These are phyloP conservation scores for Rhynchopsitta pachyrhyncha DNA, from an alignment of 2,113 vertebrate genomes.

Conservation along the genomic window DNA sequence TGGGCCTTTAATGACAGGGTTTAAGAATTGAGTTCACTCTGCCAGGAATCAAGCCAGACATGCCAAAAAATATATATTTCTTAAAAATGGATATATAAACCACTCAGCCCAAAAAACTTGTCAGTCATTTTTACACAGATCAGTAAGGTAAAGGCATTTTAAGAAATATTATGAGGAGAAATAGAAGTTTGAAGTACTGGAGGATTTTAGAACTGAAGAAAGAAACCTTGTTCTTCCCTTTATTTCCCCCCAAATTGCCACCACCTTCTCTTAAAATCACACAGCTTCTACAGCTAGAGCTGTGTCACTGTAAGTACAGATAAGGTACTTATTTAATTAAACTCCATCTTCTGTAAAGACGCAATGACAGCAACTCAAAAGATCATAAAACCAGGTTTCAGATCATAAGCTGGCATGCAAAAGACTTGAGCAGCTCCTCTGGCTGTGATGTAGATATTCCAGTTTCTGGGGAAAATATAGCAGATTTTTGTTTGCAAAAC, in stretches of 20 bases:
- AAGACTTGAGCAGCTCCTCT: neutral
- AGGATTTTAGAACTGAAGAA: neutral
- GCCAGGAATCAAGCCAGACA: neutral
- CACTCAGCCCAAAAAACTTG: neutral
- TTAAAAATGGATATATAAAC: neutral
- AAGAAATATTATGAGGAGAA: neutral
- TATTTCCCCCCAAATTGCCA: neutral
- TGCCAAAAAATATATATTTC: neutral
- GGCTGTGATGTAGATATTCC: neutral
- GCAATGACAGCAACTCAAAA: neutral
- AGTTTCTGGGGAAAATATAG: neutral
- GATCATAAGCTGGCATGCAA: neutral
- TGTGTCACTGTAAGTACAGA: neutral
- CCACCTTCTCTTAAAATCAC: neutral
- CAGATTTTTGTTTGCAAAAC: neutral
- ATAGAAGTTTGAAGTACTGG: neutral
- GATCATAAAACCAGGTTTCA: neutral
- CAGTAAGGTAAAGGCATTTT: neutral
- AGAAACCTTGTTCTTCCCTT: neutral
- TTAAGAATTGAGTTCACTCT: neutral
- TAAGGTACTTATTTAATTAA: neutral
- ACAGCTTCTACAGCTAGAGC: neutral
- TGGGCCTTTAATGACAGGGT: neutral
- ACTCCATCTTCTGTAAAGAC: neutral
- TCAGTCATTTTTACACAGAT: neutral